phyloP scores from a whole-genome alignment of 2,888 invertebrate genomes.

The Spodoptera picta region DNA sequence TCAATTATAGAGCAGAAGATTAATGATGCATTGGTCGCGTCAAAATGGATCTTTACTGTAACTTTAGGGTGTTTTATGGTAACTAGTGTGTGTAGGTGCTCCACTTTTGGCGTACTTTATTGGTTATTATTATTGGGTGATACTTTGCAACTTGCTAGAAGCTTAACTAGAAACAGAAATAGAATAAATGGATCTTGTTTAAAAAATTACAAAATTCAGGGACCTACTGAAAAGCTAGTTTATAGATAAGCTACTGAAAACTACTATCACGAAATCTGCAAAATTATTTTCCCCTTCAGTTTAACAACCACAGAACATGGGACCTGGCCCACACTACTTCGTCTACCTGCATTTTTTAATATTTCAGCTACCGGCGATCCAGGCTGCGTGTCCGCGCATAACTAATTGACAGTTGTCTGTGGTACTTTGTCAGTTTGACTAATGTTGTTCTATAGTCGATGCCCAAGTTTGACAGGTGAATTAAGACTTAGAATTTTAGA shows the following conservation, averaged over 20 bases:
- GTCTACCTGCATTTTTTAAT: conserved; percentile 54
- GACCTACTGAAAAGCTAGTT: too few species aligned
- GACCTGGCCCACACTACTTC: conserved; percentile 32
- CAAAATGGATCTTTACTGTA: conserved; percentile 1
- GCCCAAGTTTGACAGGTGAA: conserved; percentile 73
- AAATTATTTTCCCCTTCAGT: too few species aligned
- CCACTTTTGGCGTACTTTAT: too few species aligned
- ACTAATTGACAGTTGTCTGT: conserved; percentile 81
- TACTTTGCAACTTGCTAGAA: too few species aligned
- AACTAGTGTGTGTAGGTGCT: too few species aligned
- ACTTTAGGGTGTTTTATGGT: too few species aligned
- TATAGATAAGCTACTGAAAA: too few species aligned
- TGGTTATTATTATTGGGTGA: too few species aligned
- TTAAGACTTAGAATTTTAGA: conserved; percentile 70
- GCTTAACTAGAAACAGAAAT: too few species aligned
- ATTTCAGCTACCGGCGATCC: conserved; percentile 75
- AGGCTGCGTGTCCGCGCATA: conserved; percentile 65
- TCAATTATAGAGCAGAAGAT: conserved; percentile 49
- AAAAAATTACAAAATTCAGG: too few species aligned
- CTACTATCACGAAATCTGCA: too few species aligned
- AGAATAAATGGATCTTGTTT: too few species aligned
- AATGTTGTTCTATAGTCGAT: conserved; percentile 79
- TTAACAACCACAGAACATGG: conserved; percentile 19
- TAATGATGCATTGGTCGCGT: conserved; percentile 30
- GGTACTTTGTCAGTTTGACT: conserved; percentile 84